These are phyloP conservation scores for Cyanoramphus novaezelandiae DNA, from an alignment of 2,113 vertebrate genomes.

Conservation along the genomic window DNA sequence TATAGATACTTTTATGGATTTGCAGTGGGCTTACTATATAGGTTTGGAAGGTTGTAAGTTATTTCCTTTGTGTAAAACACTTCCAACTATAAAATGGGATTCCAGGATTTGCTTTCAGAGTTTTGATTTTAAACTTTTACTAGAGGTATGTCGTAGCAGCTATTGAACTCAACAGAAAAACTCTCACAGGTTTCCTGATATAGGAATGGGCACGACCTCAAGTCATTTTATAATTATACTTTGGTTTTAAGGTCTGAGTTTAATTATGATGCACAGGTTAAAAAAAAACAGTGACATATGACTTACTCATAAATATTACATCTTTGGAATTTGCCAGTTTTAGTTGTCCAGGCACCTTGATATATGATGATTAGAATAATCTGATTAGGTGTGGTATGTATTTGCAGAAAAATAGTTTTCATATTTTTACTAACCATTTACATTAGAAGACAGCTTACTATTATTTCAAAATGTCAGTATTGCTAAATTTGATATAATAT, in stretches of 20 bases:
- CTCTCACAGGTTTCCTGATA: not conserved
- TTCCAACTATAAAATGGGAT: not conserved
- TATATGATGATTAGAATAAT: not conserved
- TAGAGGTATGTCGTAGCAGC: not conserved
- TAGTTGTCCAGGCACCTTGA: not conserved
- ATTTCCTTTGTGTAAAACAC: not conserved
- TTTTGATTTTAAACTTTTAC: not conserved
- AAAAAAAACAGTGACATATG: not conserved
- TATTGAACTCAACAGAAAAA: not conserved
- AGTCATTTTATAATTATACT: not conserved
- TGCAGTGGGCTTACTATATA: not conserved
- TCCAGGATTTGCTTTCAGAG: not conserved
- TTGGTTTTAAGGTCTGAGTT: not conserved
- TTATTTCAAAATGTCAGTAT: not conserved
- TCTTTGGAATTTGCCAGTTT: not conserved
- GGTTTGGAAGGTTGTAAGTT: not conserved
- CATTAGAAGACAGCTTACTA: not conserved
- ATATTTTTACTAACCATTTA: not conserved
- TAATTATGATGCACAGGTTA: not conserved
- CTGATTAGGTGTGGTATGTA: not conserved
- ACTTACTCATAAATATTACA: not conserved
- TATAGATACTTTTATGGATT: not conserved
- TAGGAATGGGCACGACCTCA: not conserved
- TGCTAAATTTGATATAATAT: not conserved
- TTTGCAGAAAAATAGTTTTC: constrained; percentile 24